phyloP scores from a whole-genome alignment of 2,113 vertebrate species.

The Pterocles burchelli region DNA sequence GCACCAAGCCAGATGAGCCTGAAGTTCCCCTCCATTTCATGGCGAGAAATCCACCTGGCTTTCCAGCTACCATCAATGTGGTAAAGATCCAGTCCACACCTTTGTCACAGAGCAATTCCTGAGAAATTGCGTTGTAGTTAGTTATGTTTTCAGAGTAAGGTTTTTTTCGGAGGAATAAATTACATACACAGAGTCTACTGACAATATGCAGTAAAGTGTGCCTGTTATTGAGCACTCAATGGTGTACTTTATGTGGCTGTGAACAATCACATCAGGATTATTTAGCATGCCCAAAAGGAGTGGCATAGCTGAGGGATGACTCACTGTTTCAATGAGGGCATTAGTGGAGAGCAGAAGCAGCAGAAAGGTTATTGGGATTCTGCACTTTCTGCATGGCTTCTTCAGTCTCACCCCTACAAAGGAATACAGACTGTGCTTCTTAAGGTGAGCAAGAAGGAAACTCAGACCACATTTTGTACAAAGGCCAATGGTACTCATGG shows the following conservation, averaged over 20 bases:
- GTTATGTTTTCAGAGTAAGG: background rate
- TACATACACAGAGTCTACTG: background rate
- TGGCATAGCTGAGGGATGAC: background rate
- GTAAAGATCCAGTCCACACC: background rate
- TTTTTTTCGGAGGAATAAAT: conserved; percentile 11
- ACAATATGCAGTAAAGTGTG: background rate
- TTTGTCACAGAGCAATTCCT: background rate
- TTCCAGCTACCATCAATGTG: background rate
- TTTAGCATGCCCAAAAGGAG: conserved; percentile 26
- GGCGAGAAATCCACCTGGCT: background rate
- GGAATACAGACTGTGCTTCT: background rate
- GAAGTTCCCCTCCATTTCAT: background rate
- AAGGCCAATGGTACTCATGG: background rate
- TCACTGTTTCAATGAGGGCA: background rate
- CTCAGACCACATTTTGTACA: background rate
- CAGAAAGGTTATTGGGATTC: background rate
- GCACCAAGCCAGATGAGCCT: background rate
- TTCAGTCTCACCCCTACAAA: background rate
- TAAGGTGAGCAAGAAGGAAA: fast-evolving
- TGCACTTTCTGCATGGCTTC: background rate
- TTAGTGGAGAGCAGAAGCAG: background rate
- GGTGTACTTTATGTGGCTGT: background rate
- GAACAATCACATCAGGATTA: conserved; percentile 44
- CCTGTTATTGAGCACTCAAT: background rate
- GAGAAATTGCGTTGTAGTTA: background rate